phyloP scores from a whole-genome alignment of 1,140 invertebrate genomes.

The Ctenoplectra terminalis region DNA sequence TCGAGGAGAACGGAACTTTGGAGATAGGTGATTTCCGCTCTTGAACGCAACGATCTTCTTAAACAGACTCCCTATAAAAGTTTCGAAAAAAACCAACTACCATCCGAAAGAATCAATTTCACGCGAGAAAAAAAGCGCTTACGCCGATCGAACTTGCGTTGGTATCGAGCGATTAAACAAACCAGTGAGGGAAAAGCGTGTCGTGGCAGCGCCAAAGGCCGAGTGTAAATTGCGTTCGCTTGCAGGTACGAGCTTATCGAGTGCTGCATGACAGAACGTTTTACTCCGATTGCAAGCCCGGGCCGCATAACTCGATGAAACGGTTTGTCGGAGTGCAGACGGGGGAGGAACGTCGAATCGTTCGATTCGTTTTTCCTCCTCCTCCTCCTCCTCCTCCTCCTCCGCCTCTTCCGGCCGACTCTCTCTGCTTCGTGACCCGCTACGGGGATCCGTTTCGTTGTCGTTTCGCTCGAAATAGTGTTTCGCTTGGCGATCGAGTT shows the following conservation, averaged over 20 bases:
- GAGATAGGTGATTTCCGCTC: background rate
- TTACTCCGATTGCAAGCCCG: conserved; percentile 48
- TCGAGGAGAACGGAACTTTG: background rate
- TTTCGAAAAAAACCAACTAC: background rate
- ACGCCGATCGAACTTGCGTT: no score
- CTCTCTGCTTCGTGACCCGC: background rate
- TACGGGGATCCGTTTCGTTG: conserved; percentile 10
- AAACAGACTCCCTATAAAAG: background rate
- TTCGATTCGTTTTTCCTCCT: conserved; percentile 28
- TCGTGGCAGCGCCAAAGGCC: background rate
- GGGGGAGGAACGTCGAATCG: background rate
- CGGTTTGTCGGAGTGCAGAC: conserved; percentile 24
- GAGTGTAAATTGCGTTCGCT: conserved; percentile 9
- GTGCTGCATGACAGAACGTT: conserved; percentile 42
- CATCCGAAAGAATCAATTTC: background rate
- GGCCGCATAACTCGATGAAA: conserved; percentile 51
- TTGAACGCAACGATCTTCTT: background rate
- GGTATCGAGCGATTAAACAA: conserved; percentile 16
- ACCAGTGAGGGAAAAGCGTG: background rate
- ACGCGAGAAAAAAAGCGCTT: background rate
- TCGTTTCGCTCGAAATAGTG: conserved; percentile 27
- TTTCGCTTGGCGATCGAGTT: conserved; percentile 41
- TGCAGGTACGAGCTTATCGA: conserved; percentile 25
- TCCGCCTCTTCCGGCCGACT: background rate
- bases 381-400: background rate